Evolutionary conservation across 2,888 invertebrate genomes (phyloP).

Genomic region (Drosophila mulleri): DNA sequence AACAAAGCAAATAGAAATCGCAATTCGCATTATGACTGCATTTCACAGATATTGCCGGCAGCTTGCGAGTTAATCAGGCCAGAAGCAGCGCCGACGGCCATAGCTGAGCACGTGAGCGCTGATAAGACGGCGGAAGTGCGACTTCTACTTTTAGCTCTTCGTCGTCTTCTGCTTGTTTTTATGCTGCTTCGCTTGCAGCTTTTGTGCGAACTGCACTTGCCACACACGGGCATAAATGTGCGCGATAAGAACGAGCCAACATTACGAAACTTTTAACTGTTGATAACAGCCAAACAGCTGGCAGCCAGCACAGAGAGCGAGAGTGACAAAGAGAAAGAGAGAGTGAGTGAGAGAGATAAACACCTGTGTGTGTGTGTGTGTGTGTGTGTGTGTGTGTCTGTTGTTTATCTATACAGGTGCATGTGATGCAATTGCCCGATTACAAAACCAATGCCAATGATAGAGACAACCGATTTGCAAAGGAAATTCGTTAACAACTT

Average conservation of each 20-base stretch:
- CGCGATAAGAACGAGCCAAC: constrained; percentile 52
- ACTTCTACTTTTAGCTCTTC: background rate
- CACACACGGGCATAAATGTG: constrained; percentile 7
- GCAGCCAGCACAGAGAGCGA: background rate
- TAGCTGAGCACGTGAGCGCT: constrained; percentile 57
- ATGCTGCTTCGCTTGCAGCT: constrained; percentile 26
- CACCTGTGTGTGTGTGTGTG: too few species aligned
- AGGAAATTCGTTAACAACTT: constrained; percentile 36
- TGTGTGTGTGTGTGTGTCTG: background rate
- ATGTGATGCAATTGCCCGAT: constrained; percentile 67
- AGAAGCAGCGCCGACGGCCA: constrained; percentile 21
- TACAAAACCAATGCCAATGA: constrained; percentile 61
- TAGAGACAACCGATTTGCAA: constrained; percentile 21
- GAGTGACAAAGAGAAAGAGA: background rate
- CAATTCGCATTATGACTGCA: constrained; percentile 36
- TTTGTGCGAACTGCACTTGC: constrained; percentile 52
- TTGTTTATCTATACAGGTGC: constrained; percentile 52
- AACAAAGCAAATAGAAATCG: constrained; percentile 45
- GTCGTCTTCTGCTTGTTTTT: background rate
- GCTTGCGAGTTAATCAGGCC: constrained; percentile 49
- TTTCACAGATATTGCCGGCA: constrained; percentile 30
- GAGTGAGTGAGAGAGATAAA: background rate
- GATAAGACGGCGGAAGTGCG: constrained; percentile 66
- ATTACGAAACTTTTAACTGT: constrained; percentile 58
- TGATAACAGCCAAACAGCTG: constrained; percentile 56